Percentiles rank a stretch among this genome's conserved stretches.
Conservation (phyloP, 2,113 vertebrate genomes). For the Siniperca knerii region DNA sequence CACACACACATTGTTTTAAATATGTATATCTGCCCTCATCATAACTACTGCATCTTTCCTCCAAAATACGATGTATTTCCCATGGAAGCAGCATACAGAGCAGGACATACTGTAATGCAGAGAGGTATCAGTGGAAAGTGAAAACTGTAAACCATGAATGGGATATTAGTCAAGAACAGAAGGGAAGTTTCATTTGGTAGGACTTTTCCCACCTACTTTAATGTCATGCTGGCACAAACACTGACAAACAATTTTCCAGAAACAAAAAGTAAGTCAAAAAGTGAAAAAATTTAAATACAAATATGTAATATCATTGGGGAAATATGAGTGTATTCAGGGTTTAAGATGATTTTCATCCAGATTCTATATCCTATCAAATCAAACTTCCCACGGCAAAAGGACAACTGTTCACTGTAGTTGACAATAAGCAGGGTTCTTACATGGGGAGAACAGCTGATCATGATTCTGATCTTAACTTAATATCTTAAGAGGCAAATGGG, state of each 20-base stretch:
- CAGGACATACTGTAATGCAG: not conserved
- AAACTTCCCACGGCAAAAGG: too few species aligned
- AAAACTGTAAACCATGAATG: not conserved
- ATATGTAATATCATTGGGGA: not conserved
- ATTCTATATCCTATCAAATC: not conserved
- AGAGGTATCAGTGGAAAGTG: not conserved
- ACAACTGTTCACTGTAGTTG: not conserved
- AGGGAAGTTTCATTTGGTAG: not conserved
- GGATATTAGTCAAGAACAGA: not conserved
- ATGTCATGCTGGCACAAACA: not conserved
- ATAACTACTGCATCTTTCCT: not conserved
- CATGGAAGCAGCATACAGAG: not conserved
- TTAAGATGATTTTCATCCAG: not conserved
- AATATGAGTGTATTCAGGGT: not conserved
- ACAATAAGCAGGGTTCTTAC: not conserved
- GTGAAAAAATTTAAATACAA: too few species aligned
- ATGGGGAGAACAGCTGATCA: not conserved
- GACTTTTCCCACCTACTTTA: not conserved
- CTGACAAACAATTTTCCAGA: not conserved
- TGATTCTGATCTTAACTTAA: not conserved
- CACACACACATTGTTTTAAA: not conserved
- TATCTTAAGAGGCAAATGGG: not conserved
- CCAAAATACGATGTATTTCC: not conserved
- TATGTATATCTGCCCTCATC: not conserved
- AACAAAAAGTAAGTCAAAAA: too few species aligned